phyloP scores from a whole-genome alignment of 2,797 vertebrate species.

The Oryzias sinensis region DNA sequence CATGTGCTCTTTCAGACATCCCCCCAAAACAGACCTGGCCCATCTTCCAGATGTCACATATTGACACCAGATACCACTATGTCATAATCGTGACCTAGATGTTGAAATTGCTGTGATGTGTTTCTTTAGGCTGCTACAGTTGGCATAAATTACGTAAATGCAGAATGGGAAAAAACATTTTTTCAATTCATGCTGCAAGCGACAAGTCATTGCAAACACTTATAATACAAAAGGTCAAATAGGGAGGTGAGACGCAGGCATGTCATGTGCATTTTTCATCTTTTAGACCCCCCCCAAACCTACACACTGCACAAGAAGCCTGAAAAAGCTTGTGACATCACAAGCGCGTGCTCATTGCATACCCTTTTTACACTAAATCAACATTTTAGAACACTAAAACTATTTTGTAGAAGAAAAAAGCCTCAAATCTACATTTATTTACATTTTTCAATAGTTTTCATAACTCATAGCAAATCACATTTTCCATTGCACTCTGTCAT shows the following conservation, averaged over 20 bases:
- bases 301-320: too few relatives aligned
- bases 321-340: too few relatives aligned
- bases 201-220: slow-evolving; percentile 26
- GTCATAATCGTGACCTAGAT: slow-evolving; percentile 63
- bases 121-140: slow-evolving; percentile 76
- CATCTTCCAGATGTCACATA: slow-evolving; percentile 37
- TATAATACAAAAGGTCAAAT: too few relatives aligned
- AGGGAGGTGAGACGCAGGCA: too few relatives aligned
- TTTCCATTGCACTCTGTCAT: slow-evolving; percentile 54
- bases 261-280: too few relatives aligned
- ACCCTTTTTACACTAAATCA: slow-evolving; percentile 41
- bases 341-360: not conserved
- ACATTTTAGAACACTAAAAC: slow-evolving; percentile 49
- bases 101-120: slow-evolving; percentile 68
- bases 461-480: slow-evolving; percentile 60
- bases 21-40: slow-evolving; percentile 39
- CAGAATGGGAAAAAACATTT: slow-evolving; percentile 76
- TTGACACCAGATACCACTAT: slow-evolving; percentile 48
- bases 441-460: slow-evolving; percentile 56
- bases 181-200: slow-evolving; percentile 8
- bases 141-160: slow-evolving; percentile 75
- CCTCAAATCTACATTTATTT: slow-evolving; percentile 58
- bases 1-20: slow-evolving; percentile 57
- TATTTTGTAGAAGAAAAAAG: slow-evolving; percentile 49
- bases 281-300: too few relatives aligned